Conservation (phyloP, 2,113 vertebrate species). For the Uria aalge region DNA sequence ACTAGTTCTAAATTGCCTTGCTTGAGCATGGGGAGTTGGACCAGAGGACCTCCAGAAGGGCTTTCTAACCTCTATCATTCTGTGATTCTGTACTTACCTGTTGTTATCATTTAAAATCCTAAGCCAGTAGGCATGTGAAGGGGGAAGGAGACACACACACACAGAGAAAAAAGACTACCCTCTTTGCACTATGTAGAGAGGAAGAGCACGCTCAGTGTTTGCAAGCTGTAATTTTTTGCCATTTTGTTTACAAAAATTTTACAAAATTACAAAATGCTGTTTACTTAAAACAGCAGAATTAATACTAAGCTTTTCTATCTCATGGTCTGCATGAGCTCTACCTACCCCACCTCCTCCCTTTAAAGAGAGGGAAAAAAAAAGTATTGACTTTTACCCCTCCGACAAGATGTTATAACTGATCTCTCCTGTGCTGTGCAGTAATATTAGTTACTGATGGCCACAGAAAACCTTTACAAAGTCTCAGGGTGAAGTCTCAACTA, state of each 20-base stretch:
- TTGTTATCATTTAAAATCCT: not conserved
- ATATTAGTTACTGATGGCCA: not conserved
- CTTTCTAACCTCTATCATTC: not conserved
- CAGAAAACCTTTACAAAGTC: not conserved
- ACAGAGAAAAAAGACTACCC: not conserved
- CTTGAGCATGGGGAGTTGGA: not conserved
- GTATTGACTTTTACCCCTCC: not conserved
- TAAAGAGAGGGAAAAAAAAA: not conserved
- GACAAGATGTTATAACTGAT: not conserved
- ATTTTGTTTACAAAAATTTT: not conserved
- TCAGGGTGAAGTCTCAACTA: not conserved
- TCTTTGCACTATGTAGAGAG: not conserved
- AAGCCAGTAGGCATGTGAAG: not conserved
- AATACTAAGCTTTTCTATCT: not conserved
- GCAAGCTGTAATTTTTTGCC: not conserved
- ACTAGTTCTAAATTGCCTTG: not conserved
- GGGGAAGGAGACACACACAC: not conserved
- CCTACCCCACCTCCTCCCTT: not conserved
- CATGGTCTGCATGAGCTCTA: not conserved
- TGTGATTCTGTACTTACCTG: not conserved
- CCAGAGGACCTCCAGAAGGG: not conserved
- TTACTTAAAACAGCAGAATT: not conserved
- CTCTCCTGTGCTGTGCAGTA: not conserved
- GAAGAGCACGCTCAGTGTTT: not conserved
- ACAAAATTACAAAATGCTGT: too few species aligned